Conservation (phyloP, 2,888 invertebrate genomes). For the Vanessa cardui region DNA sequence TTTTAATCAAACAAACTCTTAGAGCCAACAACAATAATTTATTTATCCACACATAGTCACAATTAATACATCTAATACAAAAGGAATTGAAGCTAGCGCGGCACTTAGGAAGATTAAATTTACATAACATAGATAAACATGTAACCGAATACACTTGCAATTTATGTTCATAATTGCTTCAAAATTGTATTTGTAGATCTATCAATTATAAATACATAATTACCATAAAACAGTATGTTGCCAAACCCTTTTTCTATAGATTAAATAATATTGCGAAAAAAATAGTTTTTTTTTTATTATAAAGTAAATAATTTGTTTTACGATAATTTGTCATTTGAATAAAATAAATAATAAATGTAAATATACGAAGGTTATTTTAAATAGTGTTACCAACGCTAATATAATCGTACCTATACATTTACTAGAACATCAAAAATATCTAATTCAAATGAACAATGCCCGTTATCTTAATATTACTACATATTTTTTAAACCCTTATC, state of each 20-base stretch:
- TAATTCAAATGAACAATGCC: slow-evolving; percentile 6
- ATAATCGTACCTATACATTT: slow-evolving; percentile 2
- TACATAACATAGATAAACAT: slow-evolving; percentile 10
- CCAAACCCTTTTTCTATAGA: too few relatives aligned
- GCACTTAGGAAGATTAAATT: slow-evolving; percentile 49
- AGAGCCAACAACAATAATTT: slow-evolving; percentile 80
- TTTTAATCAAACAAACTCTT: slow-evolving; percentile 29
- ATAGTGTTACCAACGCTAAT: slow-evolving; percentile 1
- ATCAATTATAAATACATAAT: neutral
- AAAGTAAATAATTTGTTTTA: too few relatives aligned
- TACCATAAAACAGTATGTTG: neutral
- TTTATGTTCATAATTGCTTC: neutral
- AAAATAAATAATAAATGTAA: neutral
- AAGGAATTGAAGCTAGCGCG: slow-evolving; percentile 72
- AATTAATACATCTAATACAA: slow-evolving; percentile 49
- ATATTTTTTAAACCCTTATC: neutral
- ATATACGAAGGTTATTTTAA: neutral
- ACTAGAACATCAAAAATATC: slow-evolving; percentile 10
- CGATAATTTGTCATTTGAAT: too few relatives aligned
- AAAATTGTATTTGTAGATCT: neutral
- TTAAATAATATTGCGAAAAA: neutral
- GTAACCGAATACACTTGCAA: slow-evolving; percentile 14
- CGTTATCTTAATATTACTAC: neutral
- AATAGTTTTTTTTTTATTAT: neutral
- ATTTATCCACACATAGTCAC: slow-evolving; percentile 68